Percentiles rank a stretch among this genome's conserved stretches.
Evolutionary conservation across 2,113 vertebrate species (phyloP).

Genomic region (Neomonachus schauinslandi): DNA sequence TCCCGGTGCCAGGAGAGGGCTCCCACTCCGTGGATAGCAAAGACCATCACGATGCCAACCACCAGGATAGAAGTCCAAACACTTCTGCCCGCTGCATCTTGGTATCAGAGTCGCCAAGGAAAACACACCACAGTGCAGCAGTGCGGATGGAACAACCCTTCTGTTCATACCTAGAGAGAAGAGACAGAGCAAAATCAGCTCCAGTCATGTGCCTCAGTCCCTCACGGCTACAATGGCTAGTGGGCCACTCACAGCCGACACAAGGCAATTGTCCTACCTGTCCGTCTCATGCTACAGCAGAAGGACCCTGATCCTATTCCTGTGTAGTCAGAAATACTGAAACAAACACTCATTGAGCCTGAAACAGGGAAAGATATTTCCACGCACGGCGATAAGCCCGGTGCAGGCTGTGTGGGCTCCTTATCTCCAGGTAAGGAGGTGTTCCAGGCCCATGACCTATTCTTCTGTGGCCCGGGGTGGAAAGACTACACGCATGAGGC

Average conservation of each 20-base stretch:
- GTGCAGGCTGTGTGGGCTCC: neutral
- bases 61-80: neutral
- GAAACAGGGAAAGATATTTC: neutral
- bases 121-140: neutral
- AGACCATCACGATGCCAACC: neutral
- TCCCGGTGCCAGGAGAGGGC: neutral
- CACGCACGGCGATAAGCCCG: neutral
- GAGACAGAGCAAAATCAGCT: neutral
- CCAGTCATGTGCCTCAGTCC: accelerated
- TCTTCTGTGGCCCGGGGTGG: neutral
- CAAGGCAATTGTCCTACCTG: accelerated
- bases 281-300: neutral
- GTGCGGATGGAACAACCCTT: neutral
- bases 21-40: neutral
- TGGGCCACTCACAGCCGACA: neutral
- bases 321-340: neutral
- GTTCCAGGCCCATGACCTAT: neutral
- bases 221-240: accelerated
- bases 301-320: neutral
- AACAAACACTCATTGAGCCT: neutral
- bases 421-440: neutral
- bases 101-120: neutral
- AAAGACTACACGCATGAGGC: neutral
- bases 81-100: no score
- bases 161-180: neutral